Evolutionary conservation across 2,888 invertebrate species (phyloP).

Genomic region (Acanthosoma haemorrhoidale): DNA sequence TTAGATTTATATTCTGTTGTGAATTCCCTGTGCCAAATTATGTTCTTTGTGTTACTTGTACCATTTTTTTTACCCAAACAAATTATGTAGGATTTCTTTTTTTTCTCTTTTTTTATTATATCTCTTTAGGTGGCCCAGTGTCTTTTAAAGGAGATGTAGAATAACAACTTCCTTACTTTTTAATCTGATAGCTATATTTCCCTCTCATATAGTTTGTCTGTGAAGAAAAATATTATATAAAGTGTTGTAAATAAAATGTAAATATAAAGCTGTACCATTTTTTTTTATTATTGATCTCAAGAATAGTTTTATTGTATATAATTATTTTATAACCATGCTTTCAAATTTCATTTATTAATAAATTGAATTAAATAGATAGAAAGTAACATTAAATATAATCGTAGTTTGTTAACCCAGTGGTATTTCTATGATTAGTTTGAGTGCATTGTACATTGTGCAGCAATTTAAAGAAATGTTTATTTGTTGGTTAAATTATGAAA

Average conservation of each 20-base stretch:
- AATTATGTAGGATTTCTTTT: background rate
- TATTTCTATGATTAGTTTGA: background rate
- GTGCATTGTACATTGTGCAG: background rate
- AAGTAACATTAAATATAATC: background rate
- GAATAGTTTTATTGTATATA: conserved; percentile 29
- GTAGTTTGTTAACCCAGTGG: background rate
- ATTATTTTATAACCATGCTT: background rate
- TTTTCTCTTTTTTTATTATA: background rate
- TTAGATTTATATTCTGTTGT: conserved; percentile 18
- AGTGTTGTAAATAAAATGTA: conserved; percentile 13
- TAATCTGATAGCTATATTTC: background rate
- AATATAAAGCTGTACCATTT: conserved; percentile 4
- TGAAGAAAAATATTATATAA: background rate
- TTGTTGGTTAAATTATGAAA: background rate
- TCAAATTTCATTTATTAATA: background rate
- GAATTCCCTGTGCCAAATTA: conserved; percentile 31
- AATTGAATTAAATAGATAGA: background rate
- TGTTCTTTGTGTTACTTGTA: conserved; percentile 11
- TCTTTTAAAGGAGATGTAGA: background rate
- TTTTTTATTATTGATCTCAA: conserved; percentile 27
- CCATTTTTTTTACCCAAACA: background rate
- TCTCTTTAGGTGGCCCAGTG: too few relatives aligned
- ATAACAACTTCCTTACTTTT: background rate
- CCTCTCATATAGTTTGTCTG: background rate
- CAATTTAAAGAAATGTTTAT: background rate